These are phyloP conservation scores for Cantharis rufa DNA, from an alignment of 2,888 invertebrate species.

Conservation along the genomic window DNA sequence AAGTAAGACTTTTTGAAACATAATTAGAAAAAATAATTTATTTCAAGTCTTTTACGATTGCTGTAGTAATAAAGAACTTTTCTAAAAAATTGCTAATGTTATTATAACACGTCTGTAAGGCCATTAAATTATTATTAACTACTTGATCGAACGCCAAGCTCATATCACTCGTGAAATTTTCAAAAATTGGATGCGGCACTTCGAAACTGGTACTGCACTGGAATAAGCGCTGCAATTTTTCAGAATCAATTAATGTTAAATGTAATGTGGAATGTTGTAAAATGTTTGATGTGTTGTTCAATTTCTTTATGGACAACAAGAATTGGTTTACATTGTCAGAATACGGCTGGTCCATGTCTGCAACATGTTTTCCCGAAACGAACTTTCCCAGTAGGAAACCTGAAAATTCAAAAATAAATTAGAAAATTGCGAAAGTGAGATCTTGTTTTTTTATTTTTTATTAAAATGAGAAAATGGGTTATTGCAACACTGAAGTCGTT, in stretches of 20 bases:
- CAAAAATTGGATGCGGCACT: not conserved
- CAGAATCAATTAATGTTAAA: not conserved
- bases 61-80: not conserved
- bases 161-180: not conserved
- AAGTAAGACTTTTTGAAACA: too few relatives aligned
- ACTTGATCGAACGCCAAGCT: not conserved
- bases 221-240: constrained; percentile 22
- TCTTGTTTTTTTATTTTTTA: too few relatives aligned
- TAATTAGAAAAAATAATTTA: too few relatives aligned
- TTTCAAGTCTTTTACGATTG: not conserved
- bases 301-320: constrained; percentile 33
- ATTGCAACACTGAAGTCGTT: too few relatives aligned
- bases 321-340: constrained; percentile 35
- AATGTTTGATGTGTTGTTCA: constrained; percentile 27
- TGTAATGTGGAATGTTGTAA: constrained; percentile 4
- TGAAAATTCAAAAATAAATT: constrained; percentile 35
- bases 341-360: constrained; percentile 39
- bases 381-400: constrained; percentile 57
- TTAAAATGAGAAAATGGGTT: too few relatives aligned
- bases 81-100: constrained; percentile 11
- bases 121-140: not conserved
- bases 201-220: constrained; percentile 10
- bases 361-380: constrained; percentile 48
- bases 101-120: constrained; percentile 4
- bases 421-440: not conserved